A percentile compares a stretch with the other conserved stretches of the same genome.
Conservation (phyloP, 2,888 invertebrate genomes). For the Orthosia cruda region DNA sequence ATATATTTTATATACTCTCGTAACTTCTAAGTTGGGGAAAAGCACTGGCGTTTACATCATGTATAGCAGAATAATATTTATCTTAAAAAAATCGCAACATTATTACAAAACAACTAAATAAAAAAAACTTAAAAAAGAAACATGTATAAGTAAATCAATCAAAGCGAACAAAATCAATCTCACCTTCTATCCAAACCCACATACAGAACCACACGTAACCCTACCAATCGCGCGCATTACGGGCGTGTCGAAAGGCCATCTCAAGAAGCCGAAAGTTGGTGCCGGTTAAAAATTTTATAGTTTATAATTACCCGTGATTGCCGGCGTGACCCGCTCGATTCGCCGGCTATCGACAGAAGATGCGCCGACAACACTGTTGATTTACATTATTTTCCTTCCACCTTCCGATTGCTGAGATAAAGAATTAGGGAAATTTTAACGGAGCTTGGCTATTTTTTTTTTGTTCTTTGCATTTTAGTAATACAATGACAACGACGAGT, state of each 20-base stretch:
- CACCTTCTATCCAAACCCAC: not conserved
- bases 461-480: not conserved
- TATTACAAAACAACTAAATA: not conserved
- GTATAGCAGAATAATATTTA: too few relatives aligned
- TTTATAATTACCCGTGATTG: conserved; percentile 90
- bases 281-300: conserved; percentile 87
- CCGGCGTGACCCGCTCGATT: conserved; percentile 83
- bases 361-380: conserved; percentile 65
- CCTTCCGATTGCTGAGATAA: conserved; percentile 41
- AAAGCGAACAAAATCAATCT: not conserved
- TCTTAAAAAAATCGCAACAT: not conserved
- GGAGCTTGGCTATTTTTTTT: not conserved
- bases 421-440: not conserved
- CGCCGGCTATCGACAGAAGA: conserved; percentile 72
- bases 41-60: too few relatives aligned
- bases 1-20: too few relatives aligned
- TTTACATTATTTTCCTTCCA: conserved; percentile 66
- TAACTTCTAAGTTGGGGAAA: too few relatives aligned
- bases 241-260: conserved; percentile 88
- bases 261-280: conserved; percentile 90
- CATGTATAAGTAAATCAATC: not conserved
- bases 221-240: conserved; percentile 65
- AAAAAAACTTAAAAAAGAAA: not conserved
- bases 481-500: too few relatives aligned
- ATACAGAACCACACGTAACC: conserved; percentile 79